Evolutionary conservation across 1,140 invertebrate species (phyloP).

Genomic region (Latrodectus geometricus): DNA sequence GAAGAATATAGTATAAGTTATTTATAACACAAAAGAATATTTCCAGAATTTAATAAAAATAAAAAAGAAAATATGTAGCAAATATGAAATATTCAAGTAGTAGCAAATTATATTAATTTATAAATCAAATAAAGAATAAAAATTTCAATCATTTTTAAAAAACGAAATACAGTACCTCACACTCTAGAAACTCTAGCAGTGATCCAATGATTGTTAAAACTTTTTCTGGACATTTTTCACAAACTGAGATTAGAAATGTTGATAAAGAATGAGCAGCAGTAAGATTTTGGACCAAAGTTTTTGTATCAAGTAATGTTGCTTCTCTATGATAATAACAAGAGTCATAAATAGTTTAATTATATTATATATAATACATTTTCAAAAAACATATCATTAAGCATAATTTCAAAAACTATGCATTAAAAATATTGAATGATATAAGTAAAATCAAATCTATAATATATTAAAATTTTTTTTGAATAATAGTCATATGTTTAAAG

Average conservation of each 20-base stretch:
- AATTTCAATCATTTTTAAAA: constrained; percentile 65
- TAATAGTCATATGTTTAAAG: neutral
- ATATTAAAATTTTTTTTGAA: neutral
- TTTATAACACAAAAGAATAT: too few relatives aligned
- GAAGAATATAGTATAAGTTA: neutral
- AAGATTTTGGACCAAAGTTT: constrained; percentile 72
- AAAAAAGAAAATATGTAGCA: too few relatives aligned
- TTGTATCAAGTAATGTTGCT: constrained; percentile 74
- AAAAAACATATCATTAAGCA: too few relatives aligned
- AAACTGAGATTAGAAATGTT: constrained; percentile 78
- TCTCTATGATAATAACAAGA: constrained; percentile 71
- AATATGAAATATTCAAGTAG: neutral
- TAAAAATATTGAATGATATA: too few relatives aligned
- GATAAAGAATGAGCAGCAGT: constrained; percentile 76
- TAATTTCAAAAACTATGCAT: too few relatives aligned
- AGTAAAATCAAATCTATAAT: neutral
- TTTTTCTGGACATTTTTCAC: constrained; percentile 75
- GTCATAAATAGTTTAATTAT: neutral
- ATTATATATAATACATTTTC: neutral
- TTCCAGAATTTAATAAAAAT: too few relatives aligned
- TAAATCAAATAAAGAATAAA: neutral
- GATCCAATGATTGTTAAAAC: constrained; percentile 76
- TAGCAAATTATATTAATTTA: neutral
- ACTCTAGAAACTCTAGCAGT: constrained; percentile 73
- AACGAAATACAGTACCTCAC: constrained; percentile 65